A percentile compares a stretch with the other conserved stretches of the same genome.
phyloP scores from a whole-genome alignment of 2,113 vertebrate genomes.

The Pica pica region DNA sequence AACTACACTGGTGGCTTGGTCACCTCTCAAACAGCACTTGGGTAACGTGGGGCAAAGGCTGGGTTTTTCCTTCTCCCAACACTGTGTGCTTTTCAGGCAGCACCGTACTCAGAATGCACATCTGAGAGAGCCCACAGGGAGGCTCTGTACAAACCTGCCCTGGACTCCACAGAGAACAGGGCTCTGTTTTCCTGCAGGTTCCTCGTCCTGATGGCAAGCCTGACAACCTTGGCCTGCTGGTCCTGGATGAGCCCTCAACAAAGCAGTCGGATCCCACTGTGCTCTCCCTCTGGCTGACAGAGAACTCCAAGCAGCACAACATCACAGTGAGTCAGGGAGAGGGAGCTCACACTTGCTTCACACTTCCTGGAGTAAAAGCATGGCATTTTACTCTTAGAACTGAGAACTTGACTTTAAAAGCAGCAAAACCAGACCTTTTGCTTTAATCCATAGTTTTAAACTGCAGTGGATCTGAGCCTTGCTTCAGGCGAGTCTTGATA shows the following conservation, averaged over 20 bases:
- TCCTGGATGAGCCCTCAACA: constrained; percentile 90
- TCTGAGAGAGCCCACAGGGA: neutral
- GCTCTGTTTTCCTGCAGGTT: constrained; percentile 71
- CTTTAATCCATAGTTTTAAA: neutral
- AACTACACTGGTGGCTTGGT: accelerated
- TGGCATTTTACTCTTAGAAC: neutral
- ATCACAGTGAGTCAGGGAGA: constrained; percentile 67
- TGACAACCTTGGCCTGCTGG: constrained; percentile 86
- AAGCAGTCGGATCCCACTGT: constrained; percentile 94
- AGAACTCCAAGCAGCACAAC: constrained; percentile 90
- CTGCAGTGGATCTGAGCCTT: neutral
- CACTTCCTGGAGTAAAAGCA: neutral
- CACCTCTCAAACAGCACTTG: neutral
- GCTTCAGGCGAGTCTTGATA: neutral
- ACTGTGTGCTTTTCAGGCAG: neutral
- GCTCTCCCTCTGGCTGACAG: constrained; percentile 89
- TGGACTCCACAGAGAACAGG: neutral
- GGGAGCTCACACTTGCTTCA: neutral
- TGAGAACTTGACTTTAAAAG: neutral
- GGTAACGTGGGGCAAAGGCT: neutral
- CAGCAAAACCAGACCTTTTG: neutral
- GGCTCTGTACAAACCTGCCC: neutral
- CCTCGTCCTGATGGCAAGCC: constrained; percentile 82
- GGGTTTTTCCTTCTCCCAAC: neutral
- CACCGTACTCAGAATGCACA: accelerated